Evolutionary conservation across 2,797 vertebrate genomes (phyloP).

Genomic region (Ibycter americanus): DNA sequence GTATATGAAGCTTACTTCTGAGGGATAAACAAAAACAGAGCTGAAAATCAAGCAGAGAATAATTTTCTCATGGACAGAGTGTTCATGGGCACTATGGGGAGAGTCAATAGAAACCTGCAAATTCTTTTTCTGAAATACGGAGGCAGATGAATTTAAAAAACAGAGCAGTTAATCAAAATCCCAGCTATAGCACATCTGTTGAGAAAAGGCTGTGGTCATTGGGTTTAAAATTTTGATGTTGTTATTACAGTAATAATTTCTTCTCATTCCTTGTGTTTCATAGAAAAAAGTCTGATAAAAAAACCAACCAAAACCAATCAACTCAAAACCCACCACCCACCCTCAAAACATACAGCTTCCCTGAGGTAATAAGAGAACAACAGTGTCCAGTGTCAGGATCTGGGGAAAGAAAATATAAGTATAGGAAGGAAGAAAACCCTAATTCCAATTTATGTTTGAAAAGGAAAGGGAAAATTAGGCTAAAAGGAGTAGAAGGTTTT

Average conservation of each 20-base stretch:
- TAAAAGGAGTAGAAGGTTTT: background rate
- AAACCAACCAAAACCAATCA: background rate
- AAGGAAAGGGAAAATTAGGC: background rate
- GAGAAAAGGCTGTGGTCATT: background rate
- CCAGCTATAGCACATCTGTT: background rate
- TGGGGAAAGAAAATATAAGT: background rate
- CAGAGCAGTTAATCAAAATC: background rate
- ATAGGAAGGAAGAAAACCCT: background rate
- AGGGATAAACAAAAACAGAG: slow-evolving; percentile 18
- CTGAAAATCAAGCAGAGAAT: background rate
- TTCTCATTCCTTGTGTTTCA: background rate
- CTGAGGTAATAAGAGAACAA: background rate
- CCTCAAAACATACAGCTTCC: background rate
- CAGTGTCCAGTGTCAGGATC: background rate
- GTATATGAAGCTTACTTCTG: background rate
- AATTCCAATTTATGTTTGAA: background rate
- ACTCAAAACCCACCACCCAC: no score
- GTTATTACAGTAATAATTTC: background rate
- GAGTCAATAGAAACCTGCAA: background rate
- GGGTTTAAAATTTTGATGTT: background rate
- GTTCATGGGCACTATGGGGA: background rate
- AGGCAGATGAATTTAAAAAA: background rate
- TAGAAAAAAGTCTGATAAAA: background rate
- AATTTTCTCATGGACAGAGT: background rate
- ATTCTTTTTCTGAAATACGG: background rate